Percentiles rank a stretch among this genome's conserved stretches.
Evolutionary conservation across 2,888 invertebrate genomes (phyloP).

Genomic region (Meloe dianella): DNA sequence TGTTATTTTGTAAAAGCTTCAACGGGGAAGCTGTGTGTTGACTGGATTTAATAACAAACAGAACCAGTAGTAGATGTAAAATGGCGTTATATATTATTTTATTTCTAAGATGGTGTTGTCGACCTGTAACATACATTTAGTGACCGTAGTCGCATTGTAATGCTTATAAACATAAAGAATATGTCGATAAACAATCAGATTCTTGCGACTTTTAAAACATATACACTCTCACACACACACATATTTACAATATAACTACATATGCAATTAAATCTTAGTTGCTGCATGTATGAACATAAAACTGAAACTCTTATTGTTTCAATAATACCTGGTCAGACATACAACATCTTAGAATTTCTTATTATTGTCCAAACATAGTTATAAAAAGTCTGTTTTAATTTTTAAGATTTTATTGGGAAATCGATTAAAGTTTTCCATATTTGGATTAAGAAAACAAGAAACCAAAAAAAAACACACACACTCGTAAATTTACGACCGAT

Average conservation of each 20-base stretch:
- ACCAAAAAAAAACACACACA: too few relatives aligned
- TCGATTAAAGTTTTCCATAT: background rate
- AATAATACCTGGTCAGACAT: conserved; percentile 24
- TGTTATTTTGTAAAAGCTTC: background rate
- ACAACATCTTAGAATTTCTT: conserved; percentile 25
- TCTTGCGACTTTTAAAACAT: conserved; percentile 25
- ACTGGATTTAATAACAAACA: background rate
- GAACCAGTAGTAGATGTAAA: conserved; percentile 27
- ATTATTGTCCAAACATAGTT: conserved; percentile 28
- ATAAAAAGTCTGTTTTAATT: background rate
- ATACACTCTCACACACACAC: background rate
- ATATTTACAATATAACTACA: conserved; percentile 14
- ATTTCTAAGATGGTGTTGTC: conserved; percentile 35
- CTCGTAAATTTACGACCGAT: too few relatives aligned
- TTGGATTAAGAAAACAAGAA: too few relatives aligned
- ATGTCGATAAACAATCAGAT: conserved; percentile 41
- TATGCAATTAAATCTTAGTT: conserved; percentile 31
- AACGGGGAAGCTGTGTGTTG: background rate
- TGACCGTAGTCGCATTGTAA: conserved; percentile 30
- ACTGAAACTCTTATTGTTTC: conserved; percentile 34
- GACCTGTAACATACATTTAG: conserved; percentile 26
- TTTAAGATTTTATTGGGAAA: background rate
- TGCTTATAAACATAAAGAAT: conserved; percentile 34
- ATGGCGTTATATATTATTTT: conserved; percentile 8
- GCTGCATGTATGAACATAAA: conserved; percentile 24